Percentiles rank a stretch among this genome's conserved stretches.
Evolutionary conservation across 2,797 vertebrate species (phyloP).

Genomic region (Poecilia gillii): DNA sequence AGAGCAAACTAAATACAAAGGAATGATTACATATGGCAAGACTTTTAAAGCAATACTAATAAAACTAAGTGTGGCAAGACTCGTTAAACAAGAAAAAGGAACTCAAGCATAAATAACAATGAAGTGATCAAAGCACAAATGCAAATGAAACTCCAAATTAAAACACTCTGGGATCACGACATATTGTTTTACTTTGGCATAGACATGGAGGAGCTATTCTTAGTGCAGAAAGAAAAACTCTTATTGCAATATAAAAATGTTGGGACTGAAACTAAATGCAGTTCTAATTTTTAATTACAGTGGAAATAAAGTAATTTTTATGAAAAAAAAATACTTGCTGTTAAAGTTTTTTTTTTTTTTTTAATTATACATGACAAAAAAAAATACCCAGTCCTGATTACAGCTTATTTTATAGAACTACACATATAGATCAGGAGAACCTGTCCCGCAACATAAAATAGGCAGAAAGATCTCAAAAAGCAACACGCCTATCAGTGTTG

Average conservation of each 20-base stretch:
- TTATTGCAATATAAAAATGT: background rate
- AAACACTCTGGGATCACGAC: background rate
- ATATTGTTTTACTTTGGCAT: background rate
- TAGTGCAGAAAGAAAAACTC: background rate
- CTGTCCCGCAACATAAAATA: background rate
- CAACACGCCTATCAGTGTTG: background rate
- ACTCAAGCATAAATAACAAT: background rate
- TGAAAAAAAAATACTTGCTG: background rate
- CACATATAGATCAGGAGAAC: background rate
- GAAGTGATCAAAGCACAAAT: background rate
- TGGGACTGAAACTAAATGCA: background rate
- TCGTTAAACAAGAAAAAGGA: background rate
- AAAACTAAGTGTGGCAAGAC: background rate
- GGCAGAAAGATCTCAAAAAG: background rate
- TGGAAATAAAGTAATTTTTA: background rate
- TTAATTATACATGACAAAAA: background rate
- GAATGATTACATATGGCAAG: background rate
- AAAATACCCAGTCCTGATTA: background rate
- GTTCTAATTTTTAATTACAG: background rate
- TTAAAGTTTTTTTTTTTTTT: background rate
- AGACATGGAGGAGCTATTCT: background rate
- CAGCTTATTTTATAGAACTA: background rate
- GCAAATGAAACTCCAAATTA: background rate
- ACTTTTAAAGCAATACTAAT: background rate
- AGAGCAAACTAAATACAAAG: background rate